Conservation (phyloP, 2,888 invertebrate genomes). For the Halocaridina rubra region DNA sequence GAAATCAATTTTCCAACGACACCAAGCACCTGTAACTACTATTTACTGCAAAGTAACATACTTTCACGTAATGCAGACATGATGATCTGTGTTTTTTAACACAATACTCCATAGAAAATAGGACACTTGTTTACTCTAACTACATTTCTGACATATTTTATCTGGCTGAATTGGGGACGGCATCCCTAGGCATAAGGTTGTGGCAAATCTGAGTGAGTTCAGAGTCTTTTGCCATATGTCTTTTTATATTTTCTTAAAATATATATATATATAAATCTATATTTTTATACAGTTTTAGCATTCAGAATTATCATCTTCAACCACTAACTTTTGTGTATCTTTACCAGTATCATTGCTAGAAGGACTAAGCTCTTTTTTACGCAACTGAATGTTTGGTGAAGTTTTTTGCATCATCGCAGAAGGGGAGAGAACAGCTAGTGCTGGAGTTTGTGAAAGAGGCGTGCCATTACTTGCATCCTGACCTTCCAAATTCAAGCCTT, state of each 20-base stretch:
- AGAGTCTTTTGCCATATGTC: not conserved
- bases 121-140: too few species aligned
- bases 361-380: slow-evolving; percentile 85
- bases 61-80: too few species aligned
- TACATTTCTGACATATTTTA: slow-evolving; percentile 3
- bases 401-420: slow-evolving; percentile 62
- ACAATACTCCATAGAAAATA: too few species aligned
- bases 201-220: slow-evolving; percentile 6
- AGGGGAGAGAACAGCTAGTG: slow-evolving; percentile 72
- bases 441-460: slow-evolving; percentile 11
- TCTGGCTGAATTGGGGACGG: slow-evolving; percentile 49
- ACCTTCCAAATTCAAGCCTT: slow-evolving; percentile 33
- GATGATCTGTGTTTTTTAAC: too few species aligned
- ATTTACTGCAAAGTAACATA: too few species aligned
- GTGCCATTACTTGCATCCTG: slow-evolving; percentile 52
- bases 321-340: slow-evolving; percentile 90
- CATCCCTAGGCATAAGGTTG: slow-evolving; percentile 43
- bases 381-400: slow-evolving; percentile 71
- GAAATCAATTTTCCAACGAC: slow-evolving; percentile 12
- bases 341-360: slow-evolving; percentile 85
- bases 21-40: slow-evolving; percentile 29
- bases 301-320: slow-evolving; percentile 74
- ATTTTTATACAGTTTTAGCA: slow-evolving; percentile 48
- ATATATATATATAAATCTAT: slow-evolving; percentile 3
- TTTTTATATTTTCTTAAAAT: not conserved